Base-by-base conservation (phyloP, 2,888 invertebrate genomes). In the Dolichomitus sp. region DNA sequence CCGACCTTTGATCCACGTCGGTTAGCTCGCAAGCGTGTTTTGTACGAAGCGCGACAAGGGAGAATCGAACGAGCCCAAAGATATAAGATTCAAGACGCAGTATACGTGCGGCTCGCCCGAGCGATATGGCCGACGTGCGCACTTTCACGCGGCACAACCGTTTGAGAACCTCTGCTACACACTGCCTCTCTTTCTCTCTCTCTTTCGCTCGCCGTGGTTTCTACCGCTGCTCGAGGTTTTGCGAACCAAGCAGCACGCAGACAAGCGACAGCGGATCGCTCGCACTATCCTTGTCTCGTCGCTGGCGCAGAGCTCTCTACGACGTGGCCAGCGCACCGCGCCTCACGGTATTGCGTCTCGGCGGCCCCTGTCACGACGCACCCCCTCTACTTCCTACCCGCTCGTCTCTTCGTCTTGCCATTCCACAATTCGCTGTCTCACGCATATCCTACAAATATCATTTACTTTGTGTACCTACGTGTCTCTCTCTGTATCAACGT, bases 111-210 rank as follows among this genome's bases (percentile, higher is more conserved):
- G 65, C 19, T 52, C 57, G 45, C 40, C 50, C 69, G 59, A 30
- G 11, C 74, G 68, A 54, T 54, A 83, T 80, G 83, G 80, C 75
- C 69, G 77, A 54, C 72, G 86, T 85, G 86, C 87, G 87, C 91
- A 91, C 91, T 91, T 91, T 92, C 89, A 91, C 89, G 90, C 90
- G 87, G 85, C 86, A 84, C 81, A 86, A 74, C 77, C 75, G 87
- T 87, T 91, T 91, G 92, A 91, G 89, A 90, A 89, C 89, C 91
- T 45, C 91, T 91, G 91, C 33, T 50, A 84, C 69, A 27, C 70
- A 23, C 40, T 63, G 40, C 59, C 23, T 54, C 42, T 68, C 33
- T 59, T 27, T 50, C 50, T 59, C 66, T 27, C 27, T 75, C 54
- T 65, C 65, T 27, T 42, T 23, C 27, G 17, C 50, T 30, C 27